A percentile compares a stretch with the other conserved stretches of the same genome.
These are phyloP conservation scores for Temnopleurus reevesii DNA, from an alignment of 53 echinoderm and acorn worm species.

Conservation along the genomic window DNA sequence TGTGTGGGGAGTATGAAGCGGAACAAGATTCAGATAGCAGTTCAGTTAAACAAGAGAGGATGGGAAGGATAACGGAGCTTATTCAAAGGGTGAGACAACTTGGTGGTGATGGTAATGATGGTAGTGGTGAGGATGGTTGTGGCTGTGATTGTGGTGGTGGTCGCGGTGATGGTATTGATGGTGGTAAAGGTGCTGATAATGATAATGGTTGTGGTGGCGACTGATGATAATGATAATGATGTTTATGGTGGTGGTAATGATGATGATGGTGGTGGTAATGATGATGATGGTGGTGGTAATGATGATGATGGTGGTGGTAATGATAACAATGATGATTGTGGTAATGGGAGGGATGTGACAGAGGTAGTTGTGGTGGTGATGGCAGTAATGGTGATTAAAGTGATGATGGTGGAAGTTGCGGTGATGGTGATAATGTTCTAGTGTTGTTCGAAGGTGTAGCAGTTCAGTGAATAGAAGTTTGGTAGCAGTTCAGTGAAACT, in stretches of 20 bases:
- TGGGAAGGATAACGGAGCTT: constrained; percentile 80
- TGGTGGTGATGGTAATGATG: background rate
- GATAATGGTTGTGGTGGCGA: background rate
- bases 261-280: background rate
- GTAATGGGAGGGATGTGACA: background rate
- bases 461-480: no score
- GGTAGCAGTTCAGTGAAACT: no score
- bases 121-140: background rate
- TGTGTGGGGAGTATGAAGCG: constrained; percentile 79
- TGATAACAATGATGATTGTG: background rate
- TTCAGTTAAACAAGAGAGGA: constrained; percentile 81
- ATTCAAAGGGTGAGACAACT: constrained; percentile 82
- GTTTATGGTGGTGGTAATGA: background rate
- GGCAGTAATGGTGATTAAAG: background rate
- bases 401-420: background rate
- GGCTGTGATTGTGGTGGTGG: background rate
- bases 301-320: background rate
- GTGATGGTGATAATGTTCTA: background rate
- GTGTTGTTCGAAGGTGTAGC: no score
- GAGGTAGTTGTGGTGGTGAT: background rate
- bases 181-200: background rate
- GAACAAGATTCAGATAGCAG: constrained; percentile 70
- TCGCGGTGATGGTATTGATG: background rate
- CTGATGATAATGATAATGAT: no score
- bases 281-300: background rate